Evolutionary conservation across 2,888 invertebrate genomes (phyloP).

Genomic region (Eurois occulta): DNA sequence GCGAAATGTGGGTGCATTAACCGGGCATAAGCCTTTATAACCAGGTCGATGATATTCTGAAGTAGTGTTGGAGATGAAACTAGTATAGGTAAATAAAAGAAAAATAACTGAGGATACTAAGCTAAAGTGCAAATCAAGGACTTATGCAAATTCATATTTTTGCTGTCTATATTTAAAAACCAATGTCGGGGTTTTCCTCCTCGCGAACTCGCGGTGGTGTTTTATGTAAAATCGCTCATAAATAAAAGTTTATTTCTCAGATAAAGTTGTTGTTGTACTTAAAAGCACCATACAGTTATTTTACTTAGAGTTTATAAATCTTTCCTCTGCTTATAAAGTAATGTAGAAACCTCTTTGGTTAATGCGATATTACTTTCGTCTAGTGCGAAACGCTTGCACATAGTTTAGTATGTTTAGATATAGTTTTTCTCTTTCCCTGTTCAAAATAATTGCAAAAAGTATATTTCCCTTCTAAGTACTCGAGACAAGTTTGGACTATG

Average conservation of each 20-base stretch:
- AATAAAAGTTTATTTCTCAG: background rate
- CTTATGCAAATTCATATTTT: conserved; percentile 48
- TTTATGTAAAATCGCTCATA: background rate
- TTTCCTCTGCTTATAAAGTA: background rate
- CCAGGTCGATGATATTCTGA: background rate
- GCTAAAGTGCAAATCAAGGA: conserved; percentile 45
- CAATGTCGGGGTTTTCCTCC: conserved; percentile 35
- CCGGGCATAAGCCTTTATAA: too few relatives aligned
- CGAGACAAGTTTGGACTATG: too few relatives aligned
- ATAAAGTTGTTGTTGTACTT: background rate
- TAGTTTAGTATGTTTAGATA: too few relatives aligned
- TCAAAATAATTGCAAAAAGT: background rate
- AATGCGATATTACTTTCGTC: background rate
- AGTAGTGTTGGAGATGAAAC: background rate
- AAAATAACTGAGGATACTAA: conserved; percentile 27
- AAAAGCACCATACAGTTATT: background rate
- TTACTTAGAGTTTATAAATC: background rate
- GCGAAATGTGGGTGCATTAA: background rate
- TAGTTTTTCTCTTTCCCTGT: background rate
- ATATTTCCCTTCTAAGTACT: background rate
- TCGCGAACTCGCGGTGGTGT: background rate
- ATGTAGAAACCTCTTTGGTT: background rate
- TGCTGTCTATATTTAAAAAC: conserved; percentile 16
- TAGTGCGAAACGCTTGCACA: background rate
- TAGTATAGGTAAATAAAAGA: conserved; percentile 14